Conservation (phyloP, 2,888 invertebrate species). For the Cheilosia urbana region DNA sequence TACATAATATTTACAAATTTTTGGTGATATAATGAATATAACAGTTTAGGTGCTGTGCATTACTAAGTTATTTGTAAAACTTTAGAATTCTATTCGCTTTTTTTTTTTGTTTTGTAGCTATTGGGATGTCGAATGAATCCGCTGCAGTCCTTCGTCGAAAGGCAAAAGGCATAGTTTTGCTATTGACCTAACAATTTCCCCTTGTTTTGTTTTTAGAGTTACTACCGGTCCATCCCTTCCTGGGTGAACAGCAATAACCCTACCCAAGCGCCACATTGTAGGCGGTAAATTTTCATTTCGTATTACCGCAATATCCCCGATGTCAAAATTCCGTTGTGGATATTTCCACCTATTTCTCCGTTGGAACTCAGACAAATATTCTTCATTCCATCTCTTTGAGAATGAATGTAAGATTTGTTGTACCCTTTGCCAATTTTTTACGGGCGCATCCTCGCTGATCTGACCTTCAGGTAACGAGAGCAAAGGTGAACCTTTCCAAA, state of each 20-base stretch:
- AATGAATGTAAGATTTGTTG: slow-evolving; percentile 15
- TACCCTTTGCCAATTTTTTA: slow-evolving; percentile 12
- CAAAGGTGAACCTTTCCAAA: slow-evolving; percentile 21
- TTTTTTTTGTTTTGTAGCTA: neutral
- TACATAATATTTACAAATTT: too few species aligned
- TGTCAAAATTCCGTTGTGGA: neutral
- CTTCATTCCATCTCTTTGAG: slow-evolving; percentile 21
- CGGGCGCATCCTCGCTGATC: neutral
- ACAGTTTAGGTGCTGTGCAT: neutral
- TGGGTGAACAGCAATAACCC: slow-evolving; percentile 2
- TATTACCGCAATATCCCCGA: slow-evolving; percentile 12
- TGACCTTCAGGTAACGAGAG: slow-evolving; percentile 17
- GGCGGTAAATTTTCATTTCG: slow-evolving; percentile 32
- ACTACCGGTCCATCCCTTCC: slow-evolving; percentile 26
- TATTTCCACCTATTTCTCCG: slow-evolving; percentile 24
- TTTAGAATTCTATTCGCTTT: neutral
- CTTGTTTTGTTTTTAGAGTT: slow-evolving; percentile 1
- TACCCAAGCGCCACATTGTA: slow-evolving; percentile 12
- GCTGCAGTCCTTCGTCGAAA: neutral
- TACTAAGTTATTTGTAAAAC: neutral
- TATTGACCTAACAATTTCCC: slow-evolving; percentile 6
- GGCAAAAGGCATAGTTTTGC: slow-evolving; percentile 30
- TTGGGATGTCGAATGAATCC: neutral
- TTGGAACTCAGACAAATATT: slow-evolving; percentile 18
- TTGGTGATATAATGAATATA: neutral